A percentile compares a stretch with the other conserved stretches of the same genome.
Evolutionary conservation across 2,888 invertebrate species (phyloP).

Genomic region (Microctonus aethiopoides): DNA sequence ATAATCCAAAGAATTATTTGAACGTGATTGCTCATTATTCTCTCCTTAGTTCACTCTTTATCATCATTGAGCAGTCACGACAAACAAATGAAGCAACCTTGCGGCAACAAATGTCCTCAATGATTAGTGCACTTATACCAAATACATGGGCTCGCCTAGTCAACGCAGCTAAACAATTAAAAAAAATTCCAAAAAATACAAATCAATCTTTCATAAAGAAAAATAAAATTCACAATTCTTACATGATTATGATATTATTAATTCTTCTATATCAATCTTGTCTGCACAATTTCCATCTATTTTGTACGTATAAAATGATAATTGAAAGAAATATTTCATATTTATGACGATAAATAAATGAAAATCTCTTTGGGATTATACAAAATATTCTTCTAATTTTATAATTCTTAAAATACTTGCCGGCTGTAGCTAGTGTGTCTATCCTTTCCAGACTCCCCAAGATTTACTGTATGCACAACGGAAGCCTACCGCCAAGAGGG

Average conservation of each 20-base stretch:
- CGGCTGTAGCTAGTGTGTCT: constrained; percentile 68
- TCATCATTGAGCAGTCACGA: not conserved
- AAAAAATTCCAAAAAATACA: not conserved
- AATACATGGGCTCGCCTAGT: constrained; percentile 41
- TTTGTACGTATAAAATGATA: constrained; percentile 18
- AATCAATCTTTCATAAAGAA: constrained; percentile 16
- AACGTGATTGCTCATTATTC: constrained; percentile 28
- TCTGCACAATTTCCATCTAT: constrained; percentile 24
- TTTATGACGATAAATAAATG: not conserved
- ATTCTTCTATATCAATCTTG: not conserved
- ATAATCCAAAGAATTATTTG: constrained; percentile 39
- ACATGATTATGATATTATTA: constrained; percentile 12
- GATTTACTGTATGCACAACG: constrained; percentile 64
- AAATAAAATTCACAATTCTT: constrained; percentile 27
- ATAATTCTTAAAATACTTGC: constrained; percentile 54
- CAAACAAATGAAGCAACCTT: constrained; percentile 8
- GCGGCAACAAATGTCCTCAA: constrained; percentile 23
- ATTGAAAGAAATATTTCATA: not conserved
- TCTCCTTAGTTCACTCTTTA: not conserved
- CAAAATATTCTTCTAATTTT: constrained; percentile 47
- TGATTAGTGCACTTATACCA: constrained; percentile 23
- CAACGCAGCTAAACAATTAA: constrained; percentile 36
- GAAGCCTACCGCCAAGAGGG: constrained; percentile 65
- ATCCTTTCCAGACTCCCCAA: constrained; percentile 67
- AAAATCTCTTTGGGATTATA: constrained; percentile 3